Evolutionary conservation across 2,888 invertebrate genomes (phyloP).

Genomic region (Acrobasis suavella): DNA sequence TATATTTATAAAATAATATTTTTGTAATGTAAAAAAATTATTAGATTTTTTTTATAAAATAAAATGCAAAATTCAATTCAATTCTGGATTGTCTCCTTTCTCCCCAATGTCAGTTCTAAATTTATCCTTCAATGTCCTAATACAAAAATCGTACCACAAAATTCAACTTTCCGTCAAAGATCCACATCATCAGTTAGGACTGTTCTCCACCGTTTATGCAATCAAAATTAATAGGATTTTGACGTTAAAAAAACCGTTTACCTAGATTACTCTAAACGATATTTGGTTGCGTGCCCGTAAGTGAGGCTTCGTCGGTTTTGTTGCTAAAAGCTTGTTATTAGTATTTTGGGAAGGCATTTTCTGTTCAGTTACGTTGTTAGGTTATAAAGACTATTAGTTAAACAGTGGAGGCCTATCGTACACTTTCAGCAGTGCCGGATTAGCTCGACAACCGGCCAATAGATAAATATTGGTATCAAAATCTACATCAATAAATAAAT

Average conservation of each 20-base stretch:
- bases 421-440: too few relatives aligned
- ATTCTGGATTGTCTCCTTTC: not conserved
- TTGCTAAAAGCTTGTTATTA: constrained; percentile 16
- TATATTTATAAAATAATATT: too few relatives aligned
- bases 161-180: constrained; percentile 16
- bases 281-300: constrained; percentile 14
- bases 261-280: constrained; percentile 18
- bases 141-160: constrained; percentile 10
- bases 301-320: constrained; percentile 14
- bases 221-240: constrained; percentile 32
- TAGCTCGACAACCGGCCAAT: too few relatives aligned
- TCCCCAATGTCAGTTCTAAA: constrained; percentile 4
- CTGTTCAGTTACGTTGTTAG: not conserved
- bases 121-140: constrained; percentile 1
- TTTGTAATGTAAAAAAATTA: not conserved
- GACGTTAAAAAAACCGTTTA: constrained; percentile 18
- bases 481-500: too few relatives aligned
- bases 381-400: not conserved
- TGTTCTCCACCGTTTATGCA: constrained; percentile 29
- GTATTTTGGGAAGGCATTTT: constrained; percentile 12
- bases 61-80: not conserved
- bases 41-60: not conserved
- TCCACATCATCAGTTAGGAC: constrained; percentile 5
- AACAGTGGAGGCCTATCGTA: too few relatives aligned
- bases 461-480: too few relatives aligned